A percentile compares a stretch with the other conserved stretches of the same genome.
phyloP scores from a whole-genome alignment of 2,888 invertebrate genomes.

The Heteromurus nitidus region DNA sequence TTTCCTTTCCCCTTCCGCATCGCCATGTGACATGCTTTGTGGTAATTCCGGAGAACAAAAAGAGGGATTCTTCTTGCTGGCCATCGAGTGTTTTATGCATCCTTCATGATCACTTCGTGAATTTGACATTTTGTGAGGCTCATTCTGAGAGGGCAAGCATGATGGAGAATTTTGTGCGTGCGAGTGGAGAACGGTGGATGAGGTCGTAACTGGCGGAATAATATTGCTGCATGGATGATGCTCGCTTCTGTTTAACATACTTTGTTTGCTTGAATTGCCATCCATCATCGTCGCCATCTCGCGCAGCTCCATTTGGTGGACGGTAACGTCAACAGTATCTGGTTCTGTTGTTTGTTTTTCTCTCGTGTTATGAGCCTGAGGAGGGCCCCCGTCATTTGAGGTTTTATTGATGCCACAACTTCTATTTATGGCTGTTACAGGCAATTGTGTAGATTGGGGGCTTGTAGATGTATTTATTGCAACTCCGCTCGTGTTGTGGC shows the following conservation, averaged over 20 bases:
- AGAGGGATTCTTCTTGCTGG: background rate
- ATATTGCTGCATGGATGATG: constrained; percentile 24
- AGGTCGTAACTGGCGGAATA: constrained; percentile 38
- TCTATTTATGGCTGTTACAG: constrained; percentile 37
- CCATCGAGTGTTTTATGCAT: background rate
- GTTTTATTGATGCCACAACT: constrained; percentile 1
- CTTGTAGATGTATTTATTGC: constrained; percentile 50
- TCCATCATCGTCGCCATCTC: constrained; percentile 37
- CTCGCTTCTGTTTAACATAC: background rate
- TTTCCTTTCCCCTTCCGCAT: constrained; percentile 41
- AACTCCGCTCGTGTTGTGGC: constrained; percentile 21
- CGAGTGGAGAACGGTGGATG: constrained; percentile 23
- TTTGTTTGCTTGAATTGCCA: constrained; percentile 4
- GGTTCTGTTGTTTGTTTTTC: constrained; percentile 24
- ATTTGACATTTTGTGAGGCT: background rate
- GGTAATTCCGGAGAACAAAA: constrained; percentile 28
- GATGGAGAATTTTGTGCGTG: background rate
- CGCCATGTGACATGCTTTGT: constrained; percentile 40
- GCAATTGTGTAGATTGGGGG: constrained; percentile 40
- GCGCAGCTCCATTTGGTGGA: constrained; percentile 6
- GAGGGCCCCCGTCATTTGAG: background rate
- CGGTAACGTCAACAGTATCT: constrained; percentile 5
- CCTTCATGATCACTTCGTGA: constrained; percentile 2
- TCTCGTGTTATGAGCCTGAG: constrained; percentile 6
- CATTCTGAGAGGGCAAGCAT: background rate